Evolutionary conservation across 2,888 invertebrate genomes (phyloP), one percentile per base, ranked within the genome.

Genomic region (Yponomeuta evonymella): DNA sequence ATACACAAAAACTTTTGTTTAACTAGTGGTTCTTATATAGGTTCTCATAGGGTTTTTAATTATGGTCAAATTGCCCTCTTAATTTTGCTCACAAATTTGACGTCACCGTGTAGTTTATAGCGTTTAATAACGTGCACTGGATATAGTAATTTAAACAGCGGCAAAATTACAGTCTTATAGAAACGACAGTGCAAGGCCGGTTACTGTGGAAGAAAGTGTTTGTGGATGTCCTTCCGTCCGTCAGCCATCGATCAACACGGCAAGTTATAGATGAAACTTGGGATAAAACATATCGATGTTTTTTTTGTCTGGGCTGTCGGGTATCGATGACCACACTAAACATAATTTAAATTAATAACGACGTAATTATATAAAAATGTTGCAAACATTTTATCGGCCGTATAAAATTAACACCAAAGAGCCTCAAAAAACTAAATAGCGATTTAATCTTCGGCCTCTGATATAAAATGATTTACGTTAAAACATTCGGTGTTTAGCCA

Each of bases 401-500:
- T 12, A 58, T 15, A 58, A 15, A 58, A 58, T 58, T 58, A 58
- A 58, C 15, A 8, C 51, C 15, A 15, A 15, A 15, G 51, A 23
- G 64, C 64, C 29, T 30, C 23, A 64, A 29, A 64, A 64, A n/a
- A 64, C 29, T 30, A 67, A 67, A 48, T 36, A n/a, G 15, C 36
- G 15, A 15, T 67, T 36, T 36, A 48, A 30, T 30, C 67, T 67
- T 15, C 43, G 15, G n/a, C n/a, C 15, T 67, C 48, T 67, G 23
- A 67, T 15, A 48, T 67, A 4, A 5, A 43, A 8, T 43, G 5
- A 67, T 65, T 29, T 29, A 23, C 30, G 11, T 65, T 48, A 23
- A 48, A 70, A 68, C 63, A 70, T 48, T 70, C 63, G 67, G 62
- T 67, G 70, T 73, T 74, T 74, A 72, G 70, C 15, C 30, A 48